A percentile compares a stretch with the other conserved stretches of the same genome.
These are phyloP conservation scores for Argya squamiceps DNA, from an alignment of 2,797 vertebrate species.

Conservation along the genomic window DNA sequence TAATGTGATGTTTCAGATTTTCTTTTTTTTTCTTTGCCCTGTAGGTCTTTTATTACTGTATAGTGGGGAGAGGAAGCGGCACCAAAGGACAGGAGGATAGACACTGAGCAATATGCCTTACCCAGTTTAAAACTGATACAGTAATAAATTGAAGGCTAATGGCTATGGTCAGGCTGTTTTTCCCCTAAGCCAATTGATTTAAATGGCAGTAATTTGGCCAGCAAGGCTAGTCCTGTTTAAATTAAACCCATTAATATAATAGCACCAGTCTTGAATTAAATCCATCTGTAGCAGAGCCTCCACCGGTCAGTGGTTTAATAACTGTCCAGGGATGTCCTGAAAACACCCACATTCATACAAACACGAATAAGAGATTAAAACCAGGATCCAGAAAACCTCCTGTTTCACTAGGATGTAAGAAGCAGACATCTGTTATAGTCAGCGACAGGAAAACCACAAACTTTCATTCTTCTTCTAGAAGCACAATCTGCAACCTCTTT, in stretches of 20 bases:
- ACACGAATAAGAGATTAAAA: conserved; percentile 64
- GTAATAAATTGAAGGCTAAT: conserved; percentile 85
- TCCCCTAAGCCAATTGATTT: conserved; percentile 84
- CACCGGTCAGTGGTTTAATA: conserved; percentile 78
- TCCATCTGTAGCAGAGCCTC: conserved; percentile 73
- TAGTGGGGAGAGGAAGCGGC: conserved; percentile 16
- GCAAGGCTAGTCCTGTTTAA: conserved; percentile 81
- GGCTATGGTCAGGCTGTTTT: conserved; percentile 78
- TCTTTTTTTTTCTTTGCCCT: background rate
- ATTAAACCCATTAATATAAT: conserved; percentile 87
- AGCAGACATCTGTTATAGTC: background rate
- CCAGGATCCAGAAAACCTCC: conserved; percentile 19
- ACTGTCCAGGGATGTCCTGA: conserved; percentile 71
- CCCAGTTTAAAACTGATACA: conserved; percentile 76
- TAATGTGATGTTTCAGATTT: conserved; percentile 68
- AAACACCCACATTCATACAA: conserved; percentile 63
- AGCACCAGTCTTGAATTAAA: conserved; percentile 78
- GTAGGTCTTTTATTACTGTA: conserved; percentile 66
- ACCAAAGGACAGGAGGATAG: conserved; percentile 71
- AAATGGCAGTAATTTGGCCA: conserved; percentile 85
- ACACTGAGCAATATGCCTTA: conserved; percentile 73
- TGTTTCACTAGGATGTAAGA: background rate
- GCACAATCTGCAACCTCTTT: background rate
- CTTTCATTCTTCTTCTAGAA: background rate
- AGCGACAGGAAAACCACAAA: background rate